A percentile compares a stretch with the other conserved stretches of the same genome.
Evolutionary conservation across 2,888 invertebrate species (phyloP).

Genomic region (Venustoraphidia nigricollis): DNA sequence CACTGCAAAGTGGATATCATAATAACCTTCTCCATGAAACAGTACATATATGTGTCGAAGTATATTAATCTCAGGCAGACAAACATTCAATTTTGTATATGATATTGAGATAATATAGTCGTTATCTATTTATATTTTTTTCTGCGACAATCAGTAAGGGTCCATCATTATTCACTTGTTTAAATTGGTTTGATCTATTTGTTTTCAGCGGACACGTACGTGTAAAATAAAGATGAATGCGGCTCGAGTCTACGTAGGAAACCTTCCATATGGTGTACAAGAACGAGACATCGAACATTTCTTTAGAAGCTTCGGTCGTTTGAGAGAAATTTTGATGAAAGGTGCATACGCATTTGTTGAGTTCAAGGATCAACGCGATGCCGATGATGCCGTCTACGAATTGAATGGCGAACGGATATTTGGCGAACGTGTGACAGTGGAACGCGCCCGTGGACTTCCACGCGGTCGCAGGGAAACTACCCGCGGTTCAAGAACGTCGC

Average conservation of each 20-base stretch:
- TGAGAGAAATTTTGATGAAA: conserved; percentile 64
- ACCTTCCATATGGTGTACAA: conserved; percentile 55
- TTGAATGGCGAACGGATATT: conserved; percentile 93
- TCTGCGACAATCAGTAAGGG: no score
- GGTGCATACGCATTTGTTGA: conserved; percentile 83
- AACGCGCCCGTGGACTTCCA: conserved; percentile 55
- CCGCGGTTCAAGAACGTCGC: no score
- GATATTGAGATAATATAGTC: no score
- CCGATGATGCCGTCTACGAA: conserved; percentile 98
- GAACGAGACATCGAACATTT: conserved; percentile 70
- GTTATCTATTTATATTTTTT: no score
- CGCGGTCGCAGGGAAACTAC: conserved; percentile 34
- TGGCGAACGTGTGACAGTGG: conserved; percentile 69
- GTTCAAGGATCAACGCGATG: conserved; percentile 95
- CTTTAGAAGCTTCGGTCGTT: conserved; percentile 64
- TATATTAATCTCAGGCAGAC: no score
- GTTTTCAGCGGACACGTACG: background rate
- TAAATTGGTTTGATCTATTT: no score
- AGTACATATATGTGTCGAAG: no score
- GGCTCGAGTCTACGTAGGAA: conserved; percentile 64
- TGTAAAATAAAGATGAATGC: conserved; percentile 38
- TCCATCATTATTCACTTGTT: no score
- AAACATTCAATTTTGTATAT: no score
- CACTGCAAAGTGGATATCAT: no score
- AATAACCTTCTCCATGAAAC: no score